Evolutionary conservation across 2,888 invertebrate genomes (phyloP).

Genomic region (Leptinotarsa juncta): DNA sequence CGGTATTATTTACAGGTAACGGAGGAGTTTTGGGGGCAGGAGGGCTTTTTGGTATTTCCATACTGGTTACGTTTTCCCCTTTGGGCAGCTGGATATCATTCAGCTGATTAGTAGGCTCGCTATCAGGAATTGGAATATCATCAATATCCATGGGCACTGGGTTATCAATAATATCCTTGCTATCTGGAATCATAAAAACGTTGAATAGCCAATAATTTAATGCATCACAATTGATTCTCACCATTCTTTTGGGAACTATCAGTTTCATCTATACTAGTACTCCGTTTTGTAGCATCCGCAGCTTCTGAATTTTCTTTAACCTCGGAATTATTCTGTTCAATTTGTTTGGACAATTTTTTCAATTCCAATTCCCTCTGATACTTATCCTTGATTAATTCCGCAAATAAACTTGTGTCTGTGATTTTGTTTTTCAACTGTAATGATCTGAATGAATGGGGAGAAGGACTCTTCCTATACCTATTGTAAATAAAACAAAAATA

Average conservation of each 20-base stretch:
- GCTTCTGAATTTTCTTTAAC: constrained; percentile 2
- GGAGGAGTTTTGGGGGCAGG: constrained; percentile 28
- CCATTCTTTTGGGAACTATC: constrained; percentile 53
- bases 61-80: constrained; percentile 32
- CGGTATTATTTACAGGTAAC: constrained; percentile 7
- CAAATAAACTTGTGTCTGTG: constrained; percentile 89
- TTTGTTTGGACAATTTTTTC: constrained; percentile 68
- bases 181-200: constrained; percentile 23
- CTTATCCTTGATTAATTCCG: constrained; percentile 87
- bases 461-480: constrained; percentile 60
- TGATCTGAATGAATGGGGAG: constrained; percentile 65
- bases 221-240: constrained; percentile 15
- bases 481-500: constrained; percentile 33
- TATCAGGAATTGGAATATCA: constrained; percentile 78
- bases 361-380: constrained; percentile 83
- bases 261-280: constrained; percentile 24
- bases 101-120: constrained; percentile 49
- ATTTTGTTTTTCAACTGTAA: constrained; percentile 83
- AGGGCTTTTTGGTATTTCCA: constrained; percentile 34
- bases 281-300: constrained; percentile 8
- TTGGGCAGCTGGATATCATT: constrained; percentile 59
- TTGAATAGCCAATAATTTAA: too few relatives aligned
- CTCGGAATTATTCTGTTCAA: constrained; percentile 62
- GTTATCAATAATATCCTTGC: constrained; percentile 37
- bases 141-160: constrained; percentile 69